Percentiles rank a stretch among this genome's conserved stretches.
Evolutionary conservation across 1,140 invertebrate genomes (phyloP).

Genomic region (Leptinotarsa undecemlineata): DNA sequence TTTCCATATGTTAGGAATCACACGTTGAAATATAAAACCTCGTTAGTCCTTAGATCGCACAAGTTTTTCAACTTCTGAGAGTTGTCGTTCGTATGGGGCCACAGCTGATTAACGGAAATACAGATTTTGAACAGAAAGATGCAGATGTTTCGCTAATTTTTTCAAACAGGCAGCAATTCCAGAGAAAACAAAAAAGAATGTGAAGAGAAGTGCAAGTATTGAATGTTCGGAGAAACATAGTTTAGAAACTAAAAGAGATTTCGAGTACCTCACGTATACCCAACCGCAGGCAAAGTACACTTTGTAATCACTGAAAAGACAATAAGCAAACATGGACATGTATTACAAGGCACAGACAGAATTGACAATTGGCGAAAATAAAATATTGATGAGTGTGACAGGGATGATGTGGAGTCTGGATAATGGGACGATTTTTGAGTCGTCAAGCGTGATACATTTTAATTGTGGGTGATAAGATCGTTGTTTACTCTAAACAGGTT

Average conservation of each 20-base stretch:
- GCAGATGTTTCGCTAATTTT: too few relatives aligned
- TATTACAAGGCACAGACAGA: constrained; percentile 13
- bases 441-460: too few relatives aligned
- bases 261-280: constrained; percentile 73
- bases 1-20: too few relatives aligned
- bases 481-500: too few relatives aligned
- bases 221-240: not conserved
- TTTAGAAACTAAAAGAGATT: constrained; percentile 20
- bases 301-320: constrained; percentile 70
- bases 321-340: constrained; percentile 39
- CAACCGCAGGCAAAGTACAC: constrained; percentile 80
- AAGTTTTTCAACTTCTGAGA: too few relatives aligned
- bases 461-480: too few relatives aligned
- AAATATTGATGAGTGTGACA: not conserved
- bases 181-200: not conserved
- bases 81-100: too few relatives aligned
- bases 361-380: not conserved
- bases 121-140: too few relatives aligned
- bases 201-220: not conserved
- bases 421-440: not conserved
- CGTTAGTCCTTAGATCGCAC: too few relatives aligned
- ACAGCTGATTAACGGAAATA: too few relatives aligned
- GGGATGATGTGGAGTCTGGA: not conserved
- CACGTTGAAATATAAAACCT: too few relatives aligned
- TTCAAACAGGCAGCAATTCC: not conserved